Evolutionary conservation across 2,888 invertebrate genomes (phyloP).

Genomic region (Melipona beecheii): DNA sequence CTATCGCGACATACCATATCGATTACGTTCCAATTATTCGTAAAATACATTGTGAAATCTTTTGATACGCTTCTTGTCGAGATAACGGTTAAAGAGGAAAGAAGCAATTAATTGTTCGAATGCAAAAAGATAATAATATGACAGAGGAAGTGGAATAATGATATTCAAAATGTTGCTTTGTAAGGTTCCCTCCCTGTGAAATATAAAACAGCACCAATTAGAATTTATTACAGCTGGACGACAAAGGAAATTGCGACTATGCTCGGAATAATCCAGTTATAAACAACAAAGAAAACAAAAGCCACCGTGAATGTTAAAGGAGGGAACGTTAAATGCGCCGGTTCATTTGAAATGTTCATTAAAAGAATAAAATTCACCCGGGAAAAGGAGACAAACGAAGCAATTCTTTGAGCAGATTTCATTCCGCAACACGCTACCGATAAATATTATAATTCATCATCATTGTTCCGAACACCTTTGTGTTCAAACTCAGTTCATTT

Average conservation of each 20-base stretch:
- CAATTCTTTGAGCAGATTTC: no score
- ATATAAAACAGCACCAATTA: neutral
- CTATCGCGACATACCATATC: neutral
- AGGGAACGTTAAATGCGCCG: neutral
- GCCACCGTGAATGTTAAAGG: neutral
- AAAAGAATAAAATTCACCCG: neutral
- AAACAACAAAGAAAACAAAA: neutral
- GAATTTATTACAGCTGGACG: neutral
- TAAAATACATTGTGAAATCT: neutral
- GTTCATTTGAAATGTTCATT: neutral
- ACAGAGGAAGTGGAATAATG: neutral
- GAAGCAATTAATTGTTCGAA: neutral
- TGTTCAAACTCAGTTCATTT: no score
- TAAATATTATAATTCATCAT: no score
- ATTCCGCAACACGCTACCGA: no score
- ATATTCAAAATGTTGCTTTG: neutral
- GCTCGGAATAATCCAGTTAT: neutral
- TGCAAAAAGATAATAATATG: neutral
- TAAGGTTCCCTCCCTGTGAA: neutral
- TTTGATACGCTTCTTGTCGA: no score
- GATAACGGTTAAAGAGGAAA: neutral
- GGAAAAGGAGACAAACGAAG: neutral
- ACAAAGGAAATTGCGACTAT: neutral
- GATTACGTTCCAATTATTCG: neutral
- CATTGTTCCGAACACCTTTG: no score